Percentiles rank a stretch among this genome's conserved stretches.
Conservation (phyloP, 2,113 vertebrate species). For the Otolemur garnettii region DNA sequence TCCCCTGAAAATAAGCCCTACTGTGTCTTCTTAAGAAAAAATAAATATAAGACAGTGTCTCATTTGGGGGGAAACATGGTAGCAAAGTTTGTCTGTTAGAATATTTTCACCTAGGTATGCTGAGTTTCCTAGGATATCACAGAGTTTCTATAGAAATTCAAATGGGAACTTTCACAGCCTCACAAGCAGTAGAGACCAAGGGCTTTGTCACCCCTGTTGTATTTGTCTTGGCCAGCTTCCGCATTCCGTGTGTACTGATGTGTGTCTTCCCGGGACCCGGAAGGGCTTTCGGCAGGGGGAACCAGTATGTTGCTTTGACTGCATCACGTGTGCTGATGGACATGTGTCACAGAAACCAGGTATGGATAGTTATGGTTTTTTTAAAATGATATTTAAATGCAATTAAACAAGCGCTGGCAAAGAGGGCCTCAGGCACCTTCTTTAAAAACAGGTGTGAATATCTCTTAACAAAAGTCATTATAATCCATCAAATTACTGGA, state of each 20-base stretch:
- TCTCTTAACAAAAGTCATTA: background rate
- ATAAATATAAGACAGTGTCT: no score
- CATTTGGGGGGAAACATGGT: no score
- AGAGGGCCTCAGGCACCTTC: background rate
- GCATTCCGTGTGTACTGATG: slow-evolving; percentile 89
- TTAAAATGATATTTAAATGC: background rate
- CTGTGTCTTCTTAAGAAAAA: no score
- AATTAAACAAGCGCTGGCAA: background rate
- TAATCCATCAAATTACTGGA: background rate
- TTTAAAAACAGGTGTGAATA: slow-evolving; percentile 21
- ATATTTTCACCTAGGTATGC: background rate
- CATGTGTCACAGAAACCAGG: slow-evolving; percentile 88
- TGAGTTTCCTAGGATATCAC: background rate
- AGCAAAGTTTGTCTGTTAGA: background rate
- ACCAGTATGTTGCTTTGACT: slow-evolving; percentile 92
- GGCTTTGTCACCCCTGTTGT: background rate
- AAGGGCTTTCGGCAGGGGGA: slow-evolving; percentile 91
- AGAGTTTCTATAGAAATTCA: background rate
- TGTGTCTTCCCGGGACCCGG: slow-evolving; percentile 89
- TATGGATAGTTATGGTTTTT: slow-evolving; percentile 63
- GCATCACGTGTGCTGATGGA: slow-evolving; percentile 92
- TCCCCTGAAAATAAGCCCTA: no score
- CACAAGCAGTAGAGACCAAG: background rate
- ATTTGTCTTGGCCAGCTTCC: slow-evolving; percentile 85
- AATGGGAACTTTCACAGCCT: background rate